Evolutionary conservation across 64 coral and sea anemone genomes (phyloP), one percentile per base, ranked within the genome.

Genomic region (Stichodactyla mertensii): DNA sequence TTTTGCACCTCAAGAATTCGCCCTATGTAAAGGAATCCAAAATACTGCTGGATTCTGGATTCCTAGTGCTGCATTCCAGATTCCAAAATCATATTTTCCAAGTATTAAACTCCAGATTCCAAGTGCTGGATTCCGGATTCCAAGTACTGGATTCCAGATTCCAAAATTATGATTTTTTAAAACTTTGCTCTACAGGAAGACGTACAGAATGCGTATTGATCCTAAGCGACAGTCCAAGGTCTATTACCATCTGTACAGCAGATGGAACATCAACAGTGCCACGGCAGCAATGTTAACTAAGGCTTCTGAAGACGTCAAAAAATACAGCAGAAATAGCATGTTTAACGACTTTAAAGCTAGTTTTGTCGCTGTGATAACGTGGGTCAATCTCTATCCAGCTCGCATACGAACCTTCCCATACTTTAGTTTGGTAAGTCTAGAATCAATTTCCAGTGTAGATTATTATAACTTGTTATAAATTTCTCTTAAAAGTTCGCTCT

Each of bases 341-440:
- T 90, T 77, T 60, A 51, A 18, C 2, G 58, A 79, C 70, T 90
- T 90, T 78, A 58, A 52, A 15, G 89, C 89, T 51, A 78, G 53
- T 64, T 85, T 82, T 57, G 89, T 90, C 11, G 80, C 77, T 53
- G 89, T 90, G 12, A 67, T 90, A 13, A 90, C 89, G 7, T 90
- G 89, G 89, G 69, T 78, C 18, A 78, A 79, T 20, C 24, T 90
- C 13, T 90, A 84, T 51, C 89, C 82, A 12, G 36, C 16, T 23
- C 64, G 27, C 69, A 26, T 74, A 27, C 69, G 12, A 31, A 31
- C 24, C n/a, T 74, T 74, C 23, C 69, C 69, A 2, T 74, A 74
- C 10, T 74, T 74, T 12, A 23, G 69, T 13, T 74, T 31, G 69
- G 69, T 74, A 74, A 28, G 69, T 74, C 7, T 5, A 6, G 19